A percentile compares a stretch with the other conserved stretches of the same genome.
Conservation (phyloP, 2,113 vertebrate genomes). For the Lanius collurio region DNA sequence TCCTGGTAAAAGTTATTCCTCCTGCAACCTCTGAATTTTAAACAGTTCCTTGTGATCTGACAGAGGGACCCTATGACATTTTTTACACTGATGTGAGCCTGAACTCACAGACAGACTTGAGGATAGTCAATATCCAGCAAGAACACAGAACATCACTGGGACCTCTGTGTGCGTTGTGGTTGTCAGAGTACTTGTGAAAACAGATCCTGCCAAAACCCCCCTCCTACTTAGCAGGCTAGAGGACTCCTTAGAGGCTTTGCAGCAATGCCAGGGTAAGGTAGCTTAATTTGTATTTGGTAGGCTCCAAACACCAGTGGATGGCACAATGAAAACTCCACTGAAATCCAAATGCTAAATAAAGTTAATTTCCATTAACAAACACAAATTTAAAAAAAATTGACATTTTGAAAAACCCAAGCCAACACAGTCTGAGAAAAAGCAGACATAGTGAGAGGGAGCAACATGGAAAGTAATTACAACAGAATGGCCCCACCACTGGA, state of each 20-base stretch:
- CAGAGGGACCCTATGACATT: not conserved
- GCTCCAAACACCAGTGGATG: not conserved
- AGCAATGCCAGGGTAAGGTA: not conserved
- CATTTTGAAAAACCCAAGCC: not conserved
- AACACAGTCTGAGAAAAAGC: not conserved
- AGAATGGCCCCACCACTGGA: not conserved
- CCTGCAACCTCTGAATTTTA: not conserved
- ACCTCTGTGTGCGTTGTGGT: not conserved
- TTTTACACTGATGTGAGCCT: not conserved
- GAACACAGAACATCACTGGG: not conserved
- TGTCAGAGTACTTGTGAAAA: not conserved
- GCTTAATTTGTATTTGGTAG: not conserved
- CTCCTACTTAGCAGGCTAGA: not conserved
- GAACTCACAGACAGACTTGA: not conserved
- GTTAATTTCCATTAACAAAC: not conserved
- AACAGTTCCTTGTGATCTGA: not conserved
- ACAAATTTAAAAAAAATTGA: not conserved
- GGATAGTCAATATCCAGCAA: not conserved
- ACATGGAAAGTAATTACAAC: not conserved
- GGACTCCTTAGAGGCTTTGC: not conserved
- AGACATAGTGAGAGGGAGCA: not conserved
- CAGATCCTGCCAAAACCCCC: not conserved
- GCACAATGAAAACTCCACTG: not conserved
- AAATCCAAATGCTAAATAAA: not conserved
- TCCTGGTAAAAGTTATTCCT: not conserved